Base-by-base conservation (phyloP, 2,113 vertebrate species). In the Gymnogyps californianus region DNA sequence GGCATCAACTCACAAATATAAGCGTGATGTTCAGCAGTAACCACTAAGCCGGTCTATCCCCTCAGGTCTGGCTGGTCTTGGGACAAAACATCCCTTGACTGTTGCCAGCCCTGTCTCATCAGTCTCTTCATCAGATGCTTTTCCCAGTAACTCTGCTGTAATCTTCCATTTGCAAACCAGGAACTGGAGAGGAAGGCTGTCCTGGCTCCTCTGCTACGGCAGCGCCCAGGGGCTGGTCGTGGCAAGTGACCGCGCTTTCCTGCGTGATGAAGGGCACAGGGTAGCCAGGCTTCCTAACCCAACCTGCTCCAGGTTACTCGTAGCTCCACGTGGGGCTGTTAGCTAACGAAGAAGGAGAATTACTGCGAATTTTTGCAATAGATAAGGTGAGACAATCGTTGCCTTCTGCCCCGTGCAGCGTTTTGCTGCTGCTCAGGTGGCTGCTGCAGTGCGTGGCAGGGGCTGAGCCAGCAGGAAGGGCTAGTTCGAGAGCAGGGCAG, bases 351-450 rank as follows among this genome's bases (percentile, higher is more conserved):
- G 1, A 36, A 12, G 11, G 54, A 59, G 52, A 16, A 7, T 22
- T 36, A 19, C 57, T 44, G 34, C 3, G 2, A 8, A 18, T 26
- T 42, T 70, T n/a, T 6, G 3, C 13, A 4, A 0, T 0, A 26
- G 69, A 8, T 26, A 1, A 57, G 34, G 75, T 4, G 47, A 29
- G 46, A 20, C 10, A 42, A 1, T 5, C 4, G 2, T 19, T 24
- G 12, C 54, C 70, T 36, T 6, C 9, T 19, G 34, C 81, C 40
- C 10, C 0, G 6, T 1, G 42, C 24, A 18, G 36, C 4, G 65
- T 9, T 15, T 16, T 32, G 18, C 36, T 3, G 79, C 62, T 29
- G 38, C 38, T 38, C 40, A 22, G 71, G 78, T 54, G 61, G 51
- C 72, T 42, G 76, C 59, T 55, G 72, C 36, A 51, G 52, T 67